Percentiles rank a stretch among this genome's conserved stretches.
These are phyloP conservation scores for Agapornis roseicollis DNA, from an alignment of 2,113 vertebrate genomes.

Conservation along the genomic window DNA sequence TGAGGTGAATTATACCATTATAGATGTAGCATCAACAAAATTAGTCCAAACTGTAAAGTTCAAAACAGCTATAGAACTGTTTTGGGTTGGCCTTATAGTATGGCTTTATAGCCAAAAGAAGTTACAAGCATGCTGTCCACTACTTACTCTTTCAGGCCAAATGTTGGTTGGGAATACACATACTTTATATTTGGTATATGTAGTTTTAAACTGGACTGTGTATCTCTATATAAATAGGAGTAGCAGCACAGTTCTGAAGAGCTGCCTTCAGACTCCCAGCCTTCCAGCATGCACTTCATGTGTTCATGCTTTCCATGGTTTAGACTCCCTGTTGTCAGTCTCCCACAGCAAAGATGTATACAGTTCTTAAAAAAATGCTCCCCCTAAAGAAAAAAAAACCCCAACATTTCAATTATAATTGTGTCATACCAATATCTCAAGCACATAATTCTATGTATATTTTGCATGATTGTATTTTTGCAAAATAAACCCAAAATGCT, in stretches of 20 bases:
- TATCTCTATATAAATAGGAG: neutral
- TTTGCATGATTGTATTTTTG: neutral
- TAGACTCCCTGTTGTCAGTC: neutral
- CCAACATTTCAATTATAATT: neutral
- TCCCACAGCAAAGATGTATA: neutral
- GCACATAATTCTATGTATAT: neutral
- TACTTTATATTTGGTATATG: neutral
- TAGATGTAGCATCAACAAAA: neutral
- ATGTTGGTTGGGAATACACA: neutral
- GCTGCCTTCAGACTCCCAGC: neutral
- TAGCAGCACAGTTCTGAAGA: neutral
- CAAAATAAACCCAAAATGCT: neutral
- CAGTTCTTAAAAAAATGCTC: neutral
- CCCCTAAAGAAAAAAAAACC: neutral
- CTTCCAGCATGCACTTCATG: accelerated
- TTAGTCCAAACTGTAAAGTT: neutral
- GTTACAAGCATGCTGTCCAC: neutral
- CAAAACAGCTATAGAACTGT: neutral
- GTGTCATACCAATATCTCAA: neutral
- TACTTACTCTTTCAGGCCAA: neutral
- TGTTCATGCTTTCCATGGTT: neutral
- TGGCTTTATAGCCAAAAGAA: neutral
- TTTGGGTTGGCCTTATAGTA: neutral
- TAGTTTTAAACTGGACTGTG: neutral
- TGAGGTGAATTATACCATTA: neutral